Conservation (phyloP, 2,888 invertebrate species). For the Acronicta psi region DNA sequence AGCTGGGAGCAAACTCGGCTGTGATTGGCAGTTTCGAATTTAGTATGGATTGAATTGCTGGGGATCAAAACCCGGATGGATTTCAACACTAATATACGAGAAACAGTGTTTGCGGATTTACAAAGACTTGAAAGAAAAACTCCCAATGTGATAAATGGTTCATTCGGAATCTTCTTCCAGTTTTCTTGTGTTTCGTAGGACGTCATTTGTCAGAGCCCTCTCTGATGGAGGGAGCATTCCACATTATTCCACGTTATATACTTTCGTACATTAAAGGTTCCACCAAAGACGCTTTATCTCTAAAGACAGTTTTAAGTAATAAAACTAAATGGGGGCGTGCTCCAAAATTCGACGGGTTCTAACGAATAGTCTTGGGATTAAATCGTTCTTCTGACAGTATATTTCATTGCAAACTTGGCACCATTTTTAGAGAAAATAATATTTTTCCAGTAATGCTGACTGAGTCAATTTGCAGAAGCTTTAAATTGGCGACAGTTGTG, state of each 20-base stretch:
- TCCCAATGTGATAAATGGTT: slow-evolving; percentile 60
- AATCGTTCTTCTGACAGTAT: slow-evolving; percentile 36
- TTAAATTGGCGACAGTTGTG: slow-evolving; percentile 24
- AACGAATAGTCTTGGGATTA: slow-evolving; percentile 40
- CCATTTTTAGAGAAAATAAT: slow-evolving; percentile 22
- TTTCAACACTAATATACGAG: slow-evolving; percentile 32
- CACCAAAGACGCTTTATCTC: slow-evolving; percentile 32
- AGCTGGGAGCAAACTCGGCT: slow-evolving; percentile 38
- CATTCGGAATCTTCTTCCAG: slow-evolving; percentile 52
- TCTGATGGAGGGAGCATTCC: slow-evolving; percentile 45
- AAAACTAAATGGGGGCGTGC: slow-evolving; percentile 39
- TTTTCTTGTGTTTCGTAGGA: slow-evolving; percentile 64
- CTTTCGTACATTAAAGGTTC: slow-evolving; percentile 39
- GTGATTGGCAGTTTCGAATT: slow-evolving; percentile 54
- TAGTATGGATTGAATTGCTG: slow-evolving; percentile 47
- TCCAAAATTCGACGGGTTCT: slow-evolving; percentile 28
- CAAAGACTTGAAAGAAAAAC: slow-evolving; percentile 19
- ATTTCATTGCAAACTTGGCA: slow-evolving; percentile 42
- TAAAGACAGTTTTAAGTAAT: slow-evolving; percentile 40
- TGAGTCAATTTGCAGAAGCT: slow-evolving; percentile 19
- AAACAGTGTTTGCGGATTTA: slow-evolving; percentile 20
- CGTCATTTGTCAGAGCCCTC: slow-evolving; percentile 68
- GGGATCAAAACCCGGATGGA: slow-evolving; percentile 17
- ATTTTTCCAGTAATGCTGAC: background rate
- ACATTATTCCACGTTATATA: slow-evolving; percentile 48